phyloP scores from a whole-genome alignment of 1,140 invertebrate genomes.

The Thaumatotibia leucotreta region DNA sequence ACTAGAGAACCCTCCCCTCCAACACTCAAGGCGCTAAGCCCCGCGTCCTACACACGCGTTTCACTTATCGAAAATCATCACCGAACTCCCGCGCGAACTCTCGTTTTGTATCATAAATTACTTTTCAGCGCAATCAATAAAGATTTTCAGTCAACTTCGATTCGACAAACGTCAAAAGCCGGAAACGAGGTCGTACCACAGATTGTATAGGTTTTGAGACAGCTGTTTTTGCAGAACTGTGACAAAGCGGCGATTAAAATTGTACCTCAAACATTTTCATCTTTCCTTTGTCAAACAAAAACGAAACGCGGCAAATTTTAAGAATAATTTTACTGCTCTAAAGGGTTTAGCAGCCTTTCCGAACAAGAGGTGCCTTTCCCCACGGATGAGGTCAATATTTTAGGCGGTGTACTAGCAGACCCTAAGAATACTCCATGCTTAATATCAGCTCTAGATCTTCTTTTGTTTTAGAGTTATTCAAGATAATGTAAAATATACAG shows the following conservation, averaged over 20 bases:
- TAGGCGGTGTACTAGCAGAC: no score
- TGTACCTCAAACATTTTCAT: background rate
- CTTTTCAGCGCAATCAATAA: conserved; percentile 14
- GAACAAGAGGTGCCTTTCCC: no score
- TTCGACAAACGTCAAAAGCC: conserved; percentile 11
- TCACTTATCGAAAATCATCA: background rate
- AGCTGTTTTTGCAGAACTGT: background rate
- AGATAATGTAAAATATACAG: no score
- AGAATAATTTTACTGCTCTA: no score
- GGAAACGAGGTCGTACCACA: conserved; percentile 12
- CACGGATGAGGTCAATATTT: no score
- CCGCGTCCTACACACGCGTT: background rate
- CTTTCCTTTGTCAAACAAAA: background rate
- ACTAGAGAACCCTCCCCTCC: no score
- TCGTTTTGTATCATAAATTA: conserved; percentile 5
- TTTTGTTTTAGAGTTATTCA: no score
- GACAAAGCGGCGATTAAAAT: background rate
- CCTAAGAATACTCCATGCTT: no score
- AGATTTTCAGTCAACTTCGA: conserved; percentile 13
- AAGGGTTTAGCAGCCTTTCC: no score
- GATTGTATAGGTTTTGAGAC: background rate
- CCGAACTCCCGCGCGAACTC: background rate
- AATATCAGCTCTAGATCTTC: no score
- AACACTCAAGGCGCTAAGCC: conserved; percentile 18
- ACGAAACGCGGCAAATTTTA: background rate